Percentiles rank a stretch among this genome's conserved stretches.
Evolutionary conservation across 1,140 invertebrate species (phyloP).

Genomic region (Drosophila carrolli): DNA sequence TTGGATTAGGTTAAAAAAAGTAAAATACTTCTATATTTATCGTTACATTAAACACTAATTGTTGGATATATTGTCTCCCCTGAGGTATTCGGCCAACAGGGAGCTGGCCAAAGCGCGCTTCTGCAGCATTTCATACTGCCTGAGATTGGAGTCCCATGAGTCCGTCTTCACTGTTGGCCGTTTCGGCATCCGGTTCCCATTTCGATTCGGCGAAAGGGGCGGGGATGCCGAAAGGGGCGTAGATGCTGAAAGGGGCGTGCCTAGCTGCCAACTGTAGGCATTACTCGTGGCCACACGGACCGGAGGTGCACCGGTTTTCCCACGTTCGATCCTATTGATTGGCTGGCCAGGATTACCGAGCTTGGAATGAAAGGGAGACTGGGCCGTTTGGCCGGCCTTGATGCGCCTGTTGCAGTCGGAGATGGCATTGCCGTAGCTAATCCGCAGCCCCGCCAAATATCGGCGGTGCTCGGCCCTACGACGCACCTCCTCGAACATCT

Average conservation of each 20-base stretch:
- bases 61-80: not conserved
- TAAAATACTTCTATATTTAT: not conserved
- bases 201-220: not conserved
- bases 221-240: not conserved
- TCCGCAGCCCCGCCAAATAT: slow-evolving; percentile 20
- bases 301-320: not conserved
- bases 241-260: not conserved
- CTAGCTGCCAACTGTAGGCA: slow-evolving; percentile 37
- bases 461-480: slow-evolving; percentile 29
- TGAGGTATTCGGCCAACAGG: not conserved
- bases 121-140: slow-evolving; percentile 39
- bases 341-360: too few relatives aligned
- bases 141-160: not conserved
- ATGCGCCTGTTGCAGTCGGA: slow-evolving; percentile 32
- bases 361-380: not conserved
- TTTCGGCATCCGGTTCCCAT: not conserved
- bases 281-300: slow-evolving; percentile 7
- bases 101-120: slow-evolving; percentile 7
- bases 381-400: not conserved
- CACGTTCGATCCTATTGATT: not conserved
- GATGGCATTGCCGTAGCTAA: slow-evolving; percentile 48
- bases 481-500: not conserved
- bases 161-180: not conserved
- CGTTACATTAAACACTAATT: not conserved
- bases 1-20: not conserved